Evolutionary conservation across 2,888 invertebrate genomes (phyloP), one percentile per base, ranked within the genome.

Genomic region (Tipula helvola): DNA sequence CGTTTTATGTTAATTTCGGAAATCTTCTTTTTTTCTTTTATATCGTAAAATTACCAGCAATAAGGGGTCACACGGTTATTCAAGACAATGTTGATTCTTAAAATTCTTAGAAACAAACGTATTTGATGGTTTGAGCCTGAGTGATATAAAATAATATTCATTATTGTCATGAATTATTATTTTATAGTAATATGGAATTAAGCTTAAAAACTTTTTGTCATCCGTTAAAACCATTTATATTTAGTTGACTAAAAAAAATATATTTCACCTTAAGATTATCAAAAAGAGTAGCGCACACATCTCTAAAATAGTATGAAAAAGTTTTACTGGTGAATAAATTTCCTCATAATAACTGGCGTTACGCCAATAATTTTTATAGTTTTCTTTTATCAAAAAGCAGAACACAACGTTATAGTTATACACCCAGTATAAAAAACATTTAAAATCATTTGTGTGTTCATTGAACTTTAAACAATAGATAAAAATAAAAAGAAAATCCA

Each of bases 381-480:
- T 83, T 36, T 13, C 36, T 36, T 84, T 84, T 84, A 84, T 39
- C 84, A 39, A 84, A 84, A 39, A 84, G 84, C 3, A 83, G n/a
- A 36, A 39, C 71, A 10, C 28, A 84, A 36, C 84, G 41, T 36
- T 39, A 84, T 39, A 84, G 41, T 84, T 84, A 4, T 84, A 12
- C n/a, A n/a, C 3, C 7, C 84, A 39, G 41, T 39, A 39, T 39
- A 28, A 5, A 39, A 84, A 84, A n/a, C 16, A 84, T 84, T 84
- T 41, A 84, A 84, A 84, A 39, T 84, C 84, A 83, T 83, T 83
- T 83, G 83, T 52, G 52, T 83, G 83, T 83, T 83, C 83, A 84
- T 84, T 84, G 84, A 84, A 84, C 84, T 84, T 84, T 84, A 84
- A 84, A 84, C 41, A 84, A 84, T 39, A 84, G 84, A 84, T 84